These are phyloP conservation scores for Gambusia affinis DNA, from an alignment of 2,113 vertebrate species.

Conservation along the genomic window DNA sequence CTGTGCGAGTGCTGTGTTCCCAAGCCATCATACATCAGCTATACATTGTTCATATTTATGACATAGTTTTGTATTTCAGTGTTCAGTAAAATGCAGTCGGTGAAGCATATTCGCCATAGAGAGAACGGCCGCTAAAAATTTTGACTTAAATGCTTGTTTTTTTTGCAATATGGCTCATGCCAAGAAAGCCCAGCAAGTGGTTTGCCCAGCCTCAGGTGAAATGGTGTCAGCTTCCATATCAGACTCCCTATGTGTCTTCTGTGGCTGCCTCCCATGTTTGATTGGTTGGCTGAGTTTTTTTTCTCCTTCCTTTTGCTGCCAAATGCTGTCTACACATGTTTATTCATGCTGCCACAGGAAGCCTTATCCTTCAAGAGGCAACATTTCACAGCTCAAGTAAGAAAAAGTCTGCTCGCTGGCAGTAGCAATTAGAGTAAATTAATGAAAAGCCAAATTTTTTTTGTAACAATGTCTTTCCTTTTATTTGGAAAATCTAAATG, in stretches of 20 bases:
- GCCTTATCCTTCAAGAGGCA: constrained; percentile 60
- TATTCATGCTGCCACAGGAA: constrained; percentile 70
- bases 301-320: constrained; percentile 37
- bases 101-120: constrained; percentile 74
- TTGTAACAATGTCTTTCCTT: not conserved
- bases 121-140: constrained; percentile 75
- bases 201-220: constrained; percentile 74
- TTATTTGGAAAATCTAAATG: not conserved
- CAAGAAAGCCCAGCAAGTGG: constrained; percentile 57
- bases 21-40: constrained; percentile 56
- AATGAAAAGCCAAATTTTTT: constrained; percentile 25
- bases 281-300: constrained; percentile 39
- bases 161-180: constrained; percentile 42
- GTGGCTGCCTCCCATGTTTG: constrained; percentile 46
- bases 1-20: constrained; percentile 41
- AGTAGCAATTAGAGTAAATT: constrained; percentile 24
- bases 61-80: constrained; percentile 61
- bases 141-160: constrained; percentile 70
- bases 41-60: constrained; percentile 49
- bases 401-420: constrained; percentile 8
- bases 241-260: constrained; percentile 48
- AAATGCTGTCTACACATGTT: constrained; percentile 69
- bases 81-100: constrained; percentile 69
- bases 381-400: constrained; percentile 50
- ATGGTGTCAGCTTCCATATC: constrained; percentile 68